phyloP scores from a whole-genome alignment of 2,888 invertebrate genomes.

The Erpobdella octoculata region DNA sequence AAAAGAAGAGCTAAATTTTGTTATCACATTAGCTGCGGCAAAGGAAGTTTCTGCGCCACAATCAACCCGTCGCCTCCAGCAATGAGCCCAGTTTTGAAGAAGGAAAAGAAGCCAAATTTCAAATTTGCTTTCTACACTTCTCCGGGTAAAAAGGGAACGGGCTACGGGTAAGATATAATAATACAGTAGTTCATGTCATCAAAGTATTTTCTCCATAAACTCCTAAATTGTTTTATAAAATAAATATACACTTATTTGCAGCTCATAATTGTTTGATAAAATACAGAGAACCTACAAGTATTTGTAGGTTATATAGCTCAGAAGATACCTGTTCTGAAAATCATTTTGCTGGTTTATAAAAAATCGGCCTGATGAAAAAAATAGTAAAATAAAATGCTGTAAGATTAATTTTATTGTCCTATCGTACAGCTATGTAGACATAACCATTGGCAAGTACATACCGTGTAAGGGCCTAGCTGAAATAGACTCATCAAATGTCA shows the following conservation, averaged over 20 bases:
- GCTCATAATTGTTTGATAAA: background rate
- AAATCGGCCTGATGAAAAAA: no score
- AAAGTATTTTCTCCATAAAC: background rate
- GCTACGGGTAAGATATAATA: constrained; percentile 26
- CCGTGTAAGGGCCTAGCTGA: background rate
- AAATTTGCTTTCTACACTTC: constrained; percentile 11
- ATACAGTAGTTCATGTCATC: no score
- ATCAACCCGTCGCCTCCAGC: constrained; percentile 27
- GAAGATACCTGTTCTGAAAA: no score
- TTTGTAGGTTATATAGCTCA: no score
- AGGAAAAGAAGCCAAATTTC: background rate
- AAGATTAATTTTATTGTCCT: no score
- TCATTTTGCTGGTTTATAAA: no score
- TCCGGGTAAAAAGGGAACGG: constrained; percentile 27
- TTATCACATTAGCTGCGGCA: constrained; percentile 11
- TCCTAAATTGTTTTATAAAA: background rate
- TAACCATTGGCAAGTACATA: background rate
- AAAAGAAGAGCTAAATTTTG: background rate
- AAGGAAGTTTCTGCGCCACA: constrained; percentile 29
- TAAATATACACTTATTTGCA: background rate
- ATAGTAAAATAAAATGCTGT: no score
- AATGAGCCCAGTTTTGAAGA: constrained; percentile 20
- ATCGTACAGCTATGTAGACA: background rate
- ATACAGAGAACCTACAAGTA: background rate
- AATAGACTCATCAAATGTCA: background rate